These are phyloP conservation scores for Piprites chloris DNA, from an alignment of 2,113 vertebrate genomes.

Conservation along the genomic window DNA sequence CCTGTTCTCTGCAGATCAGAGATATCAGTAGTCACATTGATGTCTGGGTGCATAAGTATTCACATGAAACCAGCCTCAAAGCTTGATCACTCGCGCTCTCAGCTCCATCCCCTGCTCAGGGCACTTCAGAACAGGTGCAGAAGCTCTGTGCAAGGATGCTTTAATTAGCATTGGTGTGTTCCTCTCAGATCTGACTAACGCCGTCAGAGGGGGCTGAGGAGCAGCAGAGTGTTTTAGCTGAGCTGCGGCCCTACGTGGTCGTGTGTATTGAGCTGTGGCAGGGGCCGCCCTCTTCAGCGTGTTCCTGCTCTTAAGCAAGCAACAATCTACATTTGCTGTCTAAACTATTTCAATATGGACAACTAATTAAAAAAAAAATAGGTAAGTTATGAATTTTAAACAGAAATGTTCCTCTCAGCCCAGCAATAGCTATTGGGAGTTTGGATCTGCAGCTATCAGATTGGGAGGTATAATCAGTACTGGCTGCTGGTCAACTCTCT, in stretches of 20 bases:
- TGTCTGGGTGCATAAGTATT: not conserved
- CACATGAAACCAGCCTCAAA: not conserved
- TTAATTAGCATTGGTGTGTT: not conserved
- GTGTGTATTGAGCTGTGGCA: not conserved
- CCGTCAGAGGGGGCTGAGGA: not conserved
- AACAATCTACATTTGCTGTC: not conserved
- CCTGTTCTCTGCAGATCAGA: not conserved
- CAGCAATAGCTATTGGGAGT: not conserved
- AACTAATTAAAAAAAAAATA: not conserved
- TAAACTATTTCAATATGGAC: not conserved
- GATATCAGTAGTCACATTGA: not conserved
- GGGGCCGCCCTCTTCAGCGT: not conserved
- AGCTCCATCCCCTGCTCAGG: not conserved
- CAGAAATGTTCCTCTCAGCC: not conserved
- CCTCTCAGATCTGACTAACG: not conserved
- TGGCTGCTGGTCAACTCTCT: not conserved
- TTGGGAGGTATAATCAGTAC: not conserved
- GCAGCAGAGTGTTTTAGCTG: not conserved
- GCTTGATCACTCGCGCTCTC: not conserved
- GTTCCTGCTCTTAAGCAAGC: not conserved
- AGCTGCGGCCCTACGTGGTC: rapidly evolving
- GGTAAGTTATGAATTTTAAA: not conserved
- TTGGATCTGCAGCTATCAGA: not conserved
- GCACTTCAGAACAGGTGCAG: not conserved
- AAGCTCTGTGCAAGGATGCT: not conserved